Percentiles rank a stretch among this genome's conserved stretches.
Evolutionary conservation across 1,140 invertebrate genomes (phyloP).

Genomic region (Tribolium castaneum): DNA sequence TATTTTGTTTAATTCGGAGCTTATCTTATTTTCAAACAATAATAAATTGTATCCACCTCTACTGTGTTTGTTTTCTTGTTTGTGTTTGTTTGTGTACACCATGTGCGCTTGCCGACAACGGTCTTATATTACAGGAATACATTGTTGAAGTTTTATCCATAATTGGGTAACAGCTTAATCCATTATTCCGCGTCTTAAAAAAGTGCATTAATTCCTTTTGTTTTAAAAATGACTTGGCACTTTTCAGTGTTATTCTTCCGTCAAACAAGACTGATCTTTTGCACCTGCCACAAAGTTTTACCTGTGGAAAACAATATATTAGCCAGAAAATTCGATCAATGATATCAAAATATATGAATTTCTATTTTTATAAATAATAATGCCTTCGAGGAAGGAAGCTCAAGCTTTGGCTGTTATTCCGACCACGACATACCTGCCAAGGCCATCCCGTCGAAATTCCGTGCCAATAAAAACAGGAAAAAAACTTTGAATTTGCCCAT

Average conservation of each 20-base stretch:
- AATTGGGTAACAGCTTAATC: too few species aligned
- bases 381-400: not conserved
- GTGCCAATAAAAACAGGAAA: slow-evolving; percentile 23
- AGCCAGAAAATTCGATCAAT: not conserved
- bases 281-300: not conserved
- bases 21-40: not conserved
- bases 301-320: not conserved
- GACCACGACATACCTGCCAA: slow-evolving; percentile 34
- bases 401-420: slow-evolving; percentile 23
- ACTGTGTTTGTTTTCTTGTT: not conserved
- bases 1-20: not conserved
- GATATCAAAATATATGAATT: not conserved
- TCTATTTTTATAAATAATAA: not conserved
- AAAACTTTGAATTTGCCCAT: slow-evolving; percentile 40
- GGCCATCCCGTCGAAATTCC: slow-evolving; percentile 42
- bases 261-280: not conserved
- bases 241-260: not conserved
- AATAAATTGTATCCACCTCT: not conserved
- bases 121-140: too few species aligned
- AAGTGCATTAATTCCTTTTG: not conserved
- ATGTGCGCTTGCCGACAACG: too few species aligned
- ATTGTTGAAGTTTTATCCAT: too few species aligned
- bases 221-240: not conserved
- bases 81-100: too few species aligned
- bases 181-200: too few species aligned